Conservation (phyloP, 35 echinoderm and acorn worm genomes). For the Heliocidaris tuberculata region DNA sequence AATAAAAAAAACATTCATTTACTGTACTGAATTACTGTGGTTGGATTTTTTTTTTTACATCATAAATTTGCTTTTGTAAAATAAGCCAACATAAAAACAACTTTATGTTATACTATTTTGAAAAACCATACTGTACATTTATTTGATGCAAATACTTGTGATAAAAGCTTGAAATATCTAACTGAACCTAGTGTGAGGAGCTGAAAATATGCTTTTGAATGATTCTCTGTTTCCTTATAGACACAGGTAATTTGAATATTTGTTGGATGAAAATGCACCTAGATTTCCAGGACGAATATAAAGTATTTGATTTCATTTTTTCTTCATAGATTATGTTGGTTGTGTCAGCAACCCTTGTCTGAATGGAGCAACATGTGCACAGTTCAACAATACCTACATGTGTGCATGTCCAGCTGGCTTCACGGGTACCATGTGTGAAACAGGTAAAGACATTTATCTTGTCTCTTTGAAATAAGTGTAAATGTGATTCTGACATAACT, state of each 20-base stretch:
- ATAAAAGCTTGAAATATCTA: too few species aligned
- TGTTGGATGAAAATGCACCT: background rate
- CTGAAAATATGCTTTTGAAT: too few species aligned
- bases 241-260: too few species aligned
- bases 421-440: conserved; percentile 63
- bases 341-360: conserved; percentile 72
- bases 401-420: conserved; percentile 60
- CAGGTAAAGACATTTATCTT: conserved; percentile 36
- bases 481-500: too few species aligned
- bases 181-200: too few species aligned
- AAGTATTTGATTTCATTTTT: background rate
- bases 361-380: conserved; percentile 62
- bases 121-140: too few species aligned
- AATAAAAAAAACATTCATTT: background rate
- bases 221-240: too few species aligned
- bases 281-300: background rate
- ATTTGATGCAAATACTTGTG: too few species aligned
- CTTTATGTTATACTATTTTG: too few species aligned
- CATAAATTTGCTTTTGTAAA: background rate
- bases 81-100: background rate
- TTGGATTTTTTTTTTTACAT: background rate
- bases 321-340: conserved; percentile 22
- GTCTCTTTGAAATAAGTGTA: background rate
- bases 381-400: conserved; percentile 48
- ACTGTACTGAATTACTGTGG: background rate